phyloP scores from a whole-genome alignment of 2,888 invertebrate genomes.

The Shargacucullia verbasci region DNA sequence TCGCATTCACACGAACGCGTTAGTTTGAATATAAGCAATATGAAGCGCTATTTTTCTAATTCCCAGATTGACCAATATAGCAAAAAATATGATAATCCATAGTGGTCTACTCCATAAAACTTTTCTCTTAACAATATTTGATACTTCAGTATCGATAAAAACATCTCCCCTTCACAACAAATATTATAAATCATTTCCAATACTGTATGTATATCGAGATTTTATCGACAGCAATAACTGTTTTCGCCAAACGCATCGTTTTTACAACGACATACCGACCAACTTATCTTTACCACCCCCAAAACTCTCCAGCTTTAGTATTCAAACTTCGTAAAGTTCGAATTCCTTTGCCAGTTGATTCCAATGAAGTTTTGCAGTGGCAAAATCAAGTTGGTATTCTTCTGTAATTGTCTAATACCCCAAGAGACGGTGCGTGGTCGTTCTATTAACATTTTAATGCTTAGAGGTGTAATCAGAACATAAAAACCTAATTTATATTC shows the following conservation, averaged over 20 bases:
- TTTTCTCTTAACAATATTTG: conserved; percentile 50
- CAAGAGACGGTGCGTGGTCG: conserved; percentile 71
- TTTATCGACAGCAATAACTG: conserved; percentile 72
- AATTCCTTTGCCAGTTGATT: conserved; percentile 17
- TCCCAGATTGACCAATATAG: conserved; percentile 1
- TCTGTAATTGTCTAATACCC: conserved; percentile 80
- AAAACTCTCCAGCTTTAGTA: conserved; percentile 8
- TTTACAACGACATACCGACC: conserved; percentile 63
- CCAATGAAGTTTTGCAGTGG: conserved; percentile 2
- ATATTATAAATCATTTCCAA: conserved; percentile 75
- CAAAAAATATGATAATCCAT: conserved; percentile 29
- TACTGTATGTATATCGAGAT: conserved; percentile 74
- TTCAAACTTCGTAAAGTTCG: conserved; percentile 14
- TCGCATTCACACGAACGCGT: no score
- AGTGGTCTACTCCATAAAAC: conserved; percentile 48
- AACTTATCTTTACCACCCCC: conserved; percentile 26
- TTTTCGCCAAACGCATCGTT: conserved; percentile 73
- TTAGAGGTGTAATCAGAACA: conserved; percentile 76
- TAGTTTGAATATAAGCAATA: neutral
- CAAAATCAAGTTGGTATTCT: conserved; percentile 52
- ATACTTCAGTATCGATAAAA: conserved; percentile 59
- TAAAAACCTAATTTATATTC: conserved; percentile 78
- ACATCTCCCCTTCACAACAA: conserved; percentile 68
- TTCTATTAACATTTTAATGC: conserved; percentile 83
- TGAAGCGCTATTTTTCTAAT: neutral